Evolutionary conservation across 2,888 invertebrate genomes (phyloP).

Genomic region (Ctena decussata): DNA sequence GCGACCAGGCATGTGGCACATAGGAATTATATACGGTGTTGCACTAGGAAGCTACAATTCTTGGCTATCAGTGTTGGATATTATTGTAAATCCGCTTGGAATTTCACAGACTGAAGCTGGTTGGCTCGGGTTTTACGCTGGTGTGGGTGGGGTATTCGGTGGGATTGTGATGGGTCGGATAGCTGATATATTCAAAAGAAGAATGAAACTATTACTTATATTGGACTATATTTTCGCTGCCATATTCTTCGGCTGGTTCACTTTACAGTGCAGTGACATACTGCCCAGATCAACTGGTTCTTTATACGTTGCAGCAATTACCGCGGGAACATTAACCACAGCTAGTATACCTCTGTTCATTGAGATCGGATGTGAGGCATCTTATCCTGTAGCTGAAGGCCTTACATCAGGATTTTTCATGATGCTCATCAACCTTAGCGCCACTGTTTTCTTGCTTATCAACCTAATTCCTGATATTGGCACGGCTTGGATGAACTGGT

Average conservation of each 20-base stretch:
- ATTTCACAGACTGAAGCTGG: slow-evolving; percentile 69
- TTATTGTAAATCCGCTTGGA: slow-evolving; percentile 76
- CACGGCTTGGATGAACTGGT: slow-evolving; percentile 1
- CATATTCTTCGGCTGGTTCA: slow-evolving; percentile 60
- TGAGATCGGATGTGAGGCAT: slow-evolving; percentile 58
- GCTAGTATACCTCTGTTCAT: slow-evolving; percentile 51
- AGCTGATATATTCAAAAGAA: slow-evolving; percentile 69
- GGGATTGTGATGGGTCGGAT: slow-evolving; percentile 60
- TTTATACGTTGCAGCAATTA: slow-evolving; percentile 41
- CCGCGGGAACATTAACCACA: slow-evolving; percentile 25
- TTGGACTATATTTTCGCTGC: slow-evolving; percentile 41
- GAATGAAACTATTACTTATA: slow-evolving; percentile 68
- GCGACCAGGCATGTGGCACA: slow-evolving; percentile 74
- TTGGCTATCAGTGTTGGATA: slow-evolving; percentile 81
- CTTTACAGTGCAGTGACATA: slow-evolving; percentile 56
- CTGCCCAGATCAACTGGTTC: slow-evolving; percentile 64
- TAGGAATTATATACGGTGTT: slow-evolving; percentile 75
- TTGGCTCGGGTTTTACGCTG: slow-evolving; percentile 66
- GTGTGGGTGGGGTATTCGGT: slow-evolving; percentile 50
- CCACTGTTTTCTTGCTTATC: slow-evolving; percentile 40
- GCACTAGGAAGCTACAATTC: slow-evolving; percentile 77
- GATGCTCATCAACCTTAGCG: slow-evolving; percentile 42
- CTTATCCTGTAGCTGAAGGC: slow-evolving; percentile 61
- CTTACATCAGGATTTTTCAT: slow-evolving; percentile 49
- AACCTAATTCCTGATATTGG: slow-evolving; percentile 42